Evolutionary conservation across 2,888 invertebrate species (phyloP), one percentile per base, ranked within the genome.

Genomic region (Caradrina kadenii): DNA sequence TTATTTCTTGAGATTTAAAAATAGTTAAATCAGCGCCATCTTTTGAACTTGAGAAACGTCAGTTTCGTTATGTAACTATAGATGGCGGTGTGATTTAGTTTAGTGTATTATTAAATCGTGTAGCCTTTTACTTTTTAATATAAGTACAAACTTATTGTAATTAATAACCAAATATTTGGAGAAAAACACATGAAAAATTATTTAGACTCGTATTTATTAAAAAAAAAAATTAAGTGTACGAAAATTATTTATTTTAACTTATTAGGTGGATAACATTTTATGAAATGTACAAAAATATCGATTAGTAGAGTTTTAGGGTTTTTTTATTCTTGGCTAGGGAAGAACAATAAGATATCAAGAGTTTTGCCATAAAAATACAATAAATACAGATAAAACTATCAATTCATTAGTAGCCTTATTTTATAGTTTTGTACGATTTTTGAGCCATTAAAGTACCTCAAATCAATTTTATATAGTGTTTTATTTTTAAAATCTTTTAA

Each of bases 361-460:
- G 42, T 67, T 69, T 80, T 77, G 81, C 81, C 77, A 83, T 81
- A 81, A 56, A 69, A 55, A 1, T 17, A 45, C 45, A 45, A 39
- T 63, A 52, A 39, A 48, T 15, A 71, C 58, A 61, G 49, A 59
- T 73, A n/a, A 48, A 48, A 31, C 10, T 63, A 52, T 21, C 53
- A 39, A 10, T 31, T 17, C 4, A 55, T 35, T 60, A 63, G 21
- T n/a, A 48, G 35, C 55, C 35, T 45, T 59, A 55, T 71, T 54
- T 58, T 62, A 66, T 65, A 65, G 60, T 58, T 73, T 76, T 85
- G 64, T 82, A 82, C 63, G 75, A 68, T 69, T 70, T 69, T 71
- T 69, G 56, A 64, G 70, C 69, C 73, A 89, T 84, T 89, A 88
- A 87, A 89, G 77, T 88, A 84, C 84, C 83, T 84, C 80, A 68